A percentile compares a stretch with the other conserved stretches of the same genome.
These are phyloP conservation scores for Mamestra configurata DNA, from an alignment of 1,140 invertebrate species.

Conservation along the genomic window DNA sequence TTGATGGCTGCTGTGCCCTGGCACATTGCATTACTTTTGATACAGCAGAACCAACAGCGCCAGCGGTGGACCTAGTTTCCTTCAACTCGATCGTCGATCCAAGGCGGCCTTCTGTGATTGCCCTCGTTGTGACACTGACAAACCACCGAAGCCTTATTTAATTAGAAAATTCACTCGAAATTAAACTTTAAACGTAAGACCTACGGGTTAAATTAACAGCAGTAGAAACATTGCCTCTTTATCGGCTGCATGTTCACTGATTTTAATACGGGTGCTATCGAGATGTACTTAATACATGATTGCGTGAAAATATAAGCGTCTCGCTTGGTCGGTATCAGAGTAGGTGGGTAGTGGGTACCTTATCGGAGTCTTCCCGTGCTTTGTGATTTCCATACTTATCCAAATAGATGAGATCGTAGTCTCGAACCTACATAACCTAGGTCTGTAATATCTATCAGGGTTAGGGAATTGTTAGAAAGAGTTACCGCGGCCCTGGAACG, in stretches of 20 bases:
- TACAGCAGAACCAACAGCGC: too few species aligned
- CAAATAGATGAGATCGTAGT: background rate
- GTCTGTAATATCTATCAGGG: too few species aligned
- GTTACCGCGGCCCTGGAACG: too few species aligned
- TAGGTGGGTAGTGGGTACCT: too few species aligned
- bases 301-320: slow-evolving; percentile 26
- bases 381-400: background rate
- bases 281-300: slow-evolving; percentile 47
- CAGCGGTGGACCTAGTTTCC: too few species aligned
- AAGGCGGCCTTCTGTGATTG: background rate
- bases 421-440: too few species aligned
- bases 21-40: too few species aligned
- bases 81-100: too few species aligned
- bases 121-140: background rate
- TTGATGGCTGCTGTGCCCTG: too few species aligned
- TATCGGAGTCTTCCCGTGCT: background rate
- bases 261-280: slow-evolving; percentile 51
- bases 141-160: background rate
- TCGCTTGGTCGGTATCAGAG: background rate
- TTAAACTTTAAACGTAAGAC: slow-evolving; percentile 6
- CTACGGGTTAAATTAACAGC: slow-evolving; percentile 9
- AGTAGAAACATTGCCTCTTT: slow-evolving; percentile 35
- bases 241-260: slow-evolving; percentile 58
- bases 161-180: slow-evolving; percentile 20
- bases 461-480: too few species aligned